phyloP scores from a whole-genome alignment of 1,140 invertebrate species.

The Aphelenchoides avenae region DNA sequence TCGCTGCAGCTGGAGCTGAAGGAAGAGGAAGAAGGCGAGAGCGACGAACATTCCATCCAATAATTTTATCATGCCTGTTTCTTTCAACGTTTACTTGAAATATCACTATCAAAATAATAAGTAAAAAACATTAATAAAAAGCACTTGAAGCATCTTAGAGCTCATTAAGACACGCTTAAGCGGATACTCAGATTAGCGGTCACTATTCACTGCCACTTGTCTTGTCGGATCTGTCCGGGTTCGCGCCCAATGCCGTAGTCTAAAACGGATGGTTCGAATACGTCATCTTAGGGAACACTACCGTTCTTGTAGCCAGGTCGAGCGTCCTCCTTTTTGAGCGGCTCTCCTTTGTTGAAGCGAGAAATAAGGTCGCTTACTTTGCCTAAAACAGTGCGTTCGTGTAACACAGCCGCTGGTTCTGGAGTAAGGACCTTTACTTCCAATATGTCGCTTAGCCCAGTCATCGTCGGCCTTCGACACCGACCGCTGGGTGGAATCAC shows the following conservation, averaged over 20 bases:
- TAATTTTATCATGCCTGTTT: no score
- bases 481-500: slow-evolving; percentile 28
- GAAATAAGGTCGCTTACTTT: slow-evolving; percentile 25
- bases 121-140: no score
- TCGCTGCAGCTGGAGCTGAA: no score
- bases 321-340: slow-evolving; percentile 1
- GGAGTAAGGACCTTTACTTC: slow-evolving; percentile 13
- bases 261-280: slow-evolving; percentile 21
- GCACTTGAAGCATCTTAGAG: no score
- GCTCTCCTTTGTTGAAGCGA: slow-evolving; percentile 17
- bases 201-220: slow-evolving; percentile 31
- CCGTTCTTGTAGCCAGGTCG: slow-evolving; percentile 19
- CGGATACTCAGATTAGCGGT: no score
- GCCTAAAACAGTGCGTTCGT: slow-evolving; percentile 10
- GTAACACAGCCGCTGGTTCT: no score
- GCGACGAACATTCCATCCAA: no score
- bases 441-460: slow-evolving; percentile 25
- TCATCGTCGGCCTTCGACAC: slow-evolving; percentile 28
- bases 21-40: no score
- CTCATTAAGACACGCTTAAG: no score
- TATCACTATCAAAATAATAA: no score
- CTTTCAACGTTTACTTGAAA: no score
- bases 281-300: not conserved
- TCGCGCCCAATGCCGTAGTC: slow-evolving; percentile 26
- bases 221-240: slow-evolving; percentile 27